A percentile compares a stretch with the other conserved stretches of the same genome.
phyloP scores from a whole-genome alignment of 2,888 invertebrate species.

The Ametastegia equiseti region DNA sequence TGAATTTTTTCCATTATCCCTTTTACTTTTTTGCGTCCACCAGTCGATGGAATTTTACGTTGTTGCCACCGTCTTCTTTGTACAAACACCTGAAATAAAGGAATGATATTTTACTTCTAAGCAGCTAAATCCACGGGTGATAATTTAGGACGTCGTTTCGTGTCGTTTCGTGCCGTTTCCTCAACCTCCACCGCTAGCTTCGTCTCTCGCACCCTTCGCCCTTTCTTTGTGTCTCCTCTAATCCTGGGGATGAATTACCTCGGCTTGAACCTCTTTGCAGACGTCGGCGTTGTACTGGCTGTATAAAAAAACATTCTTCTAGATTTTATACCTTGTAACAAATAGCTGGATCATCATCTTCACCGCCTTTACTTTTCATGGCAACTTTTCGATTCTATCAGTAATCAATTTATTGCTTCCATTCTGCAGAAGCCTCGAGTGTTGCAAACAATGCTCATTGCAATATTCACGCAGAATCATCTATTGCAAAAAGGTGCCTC shows the following conservation, averaged over 20 bases:
- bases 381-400: too few relatives aligned
- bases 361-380: neutral
- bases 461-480: neutral
- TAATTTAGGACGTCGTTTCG: constrained; percentile 49
- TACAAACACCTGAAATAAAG: constrained; percentile 30
- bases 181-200: too few relatives aligned
- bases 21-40: neutral
- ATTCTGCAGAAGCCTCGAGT: too few relatives aligned
- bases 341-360: neutral
- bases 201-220: neutral
- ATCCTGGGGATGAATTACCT: constrained; percentile 50
- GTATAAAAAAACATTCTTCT: neutral
- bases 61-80: neutral
- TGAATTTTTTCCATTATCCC: neutral
- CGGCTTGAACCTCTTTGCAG: constrained; percentile 15
- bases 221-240: constrained; percentile 44
- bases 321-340: neutral
- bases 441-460: too few relatives aligned
- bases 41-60: neutral
- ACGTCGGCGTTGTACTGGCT: constrained; percentile 25
- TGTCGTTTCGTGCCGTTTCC: constrained; percentile 35
- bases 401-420: too few relatives aligned
- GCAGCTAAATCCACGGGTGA: constrained; percentile 48
- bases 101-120: constrained; percentile 48
- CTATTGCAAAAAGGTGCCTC: neutral